Percentiles rank a stretch among this genome's conserved stretches.
Evolutionary conservation across 2,113 vertebrate genomes (phyloP).

Genomic region (Centropristis striata): DNA sequence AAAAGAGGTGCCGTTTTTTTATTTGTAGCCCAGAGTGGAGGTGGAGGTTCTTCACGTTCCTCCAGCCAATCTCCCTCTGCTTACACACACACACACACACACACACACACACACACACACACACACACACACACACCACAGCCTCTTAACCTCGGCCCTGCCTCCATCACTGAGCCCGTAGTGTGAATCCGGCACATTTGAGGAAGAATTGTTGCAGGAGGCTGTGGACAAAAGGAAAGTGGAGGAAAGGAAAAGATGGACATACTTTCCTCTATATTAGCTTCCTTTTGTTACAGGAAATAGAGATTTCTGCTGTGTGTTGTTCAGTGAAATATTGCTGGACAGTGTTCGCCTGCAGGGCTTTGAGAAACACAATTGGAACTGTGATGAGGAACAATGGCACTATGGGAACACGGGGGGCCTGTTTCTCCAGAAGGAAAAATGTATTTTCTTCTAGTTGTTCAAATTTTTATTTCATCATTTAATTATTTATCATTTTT

Average conservation of each 20-base stretch:
- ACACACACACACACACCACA: conserved; percentile 11
- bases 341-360: conserved; percentile 36
- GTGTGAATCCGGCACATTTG: conserved; percentile 37
- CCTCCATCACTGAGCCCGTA: background rate
- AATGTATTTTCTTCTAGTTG: conserved; percentile 20
- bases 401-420: background rate
- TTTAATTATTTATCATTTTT: background rate
- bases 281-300: conserved; percentile 43
- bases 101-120: background rate
- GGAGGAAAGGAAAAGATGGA: conserved; percentile 26
- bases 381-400: conserved; percentile 46
- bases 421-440: conserved; percentile 5
- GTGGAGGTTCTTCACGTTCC: conserved; percentile 29
- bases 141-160: conserved; percentile 37
- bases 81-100: background rate
- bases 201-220: conserved; percentile 34
- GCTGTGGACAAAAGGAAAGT: conserved; percentile 44
- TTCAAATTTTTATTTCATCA: background rate
- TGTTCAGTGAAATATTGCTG: conserved; percentile 50
- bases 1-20: conserved; percentile 38
- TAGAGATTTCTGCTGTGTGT: conserved; percentile 24
- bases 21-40: conserved; percentile 46
- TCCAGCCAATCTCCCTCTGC: conserved; percentile 5
- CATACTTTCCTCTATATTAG: background rate
- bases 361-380: conserved; percentile 30